Evolutionary conservation across 2,888 invertebrate genomes (phyloP).

Genomic region (Agonopterix subpropinquella): DNA sequence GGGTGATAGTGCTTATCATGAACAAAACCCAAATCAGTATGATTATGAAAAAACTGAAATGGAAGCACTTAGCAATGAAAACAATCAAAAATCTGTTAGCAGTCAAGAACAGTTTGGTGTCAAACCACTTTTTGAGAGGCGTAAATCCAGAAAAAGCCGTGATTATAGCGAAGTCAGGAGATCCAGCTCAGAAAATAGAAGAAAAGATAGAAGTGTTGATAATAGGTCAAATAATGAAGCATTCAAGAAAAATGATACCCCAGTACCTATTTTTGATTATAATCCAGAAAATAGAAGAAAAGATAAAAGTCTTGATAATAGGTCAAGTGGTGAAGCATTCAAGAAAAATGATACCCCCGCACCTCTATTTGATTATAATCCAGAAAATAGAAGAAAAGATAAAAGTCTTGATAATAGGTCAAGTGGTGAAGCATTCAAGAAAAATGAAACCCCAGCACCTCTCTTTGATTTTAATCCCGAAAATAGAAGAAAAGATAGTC

Average conservation of each 20-base stretch:
- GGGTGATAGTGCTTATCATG: constrained; percentile 18
- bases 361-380: constrained; percentile 45
- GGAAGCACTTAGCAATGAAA: constrained; percentile 14
- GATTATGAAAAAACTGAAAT: constrained; percentile 10
- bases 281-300: constrained; percentile 25
- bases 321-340: constrained; percentile 6
- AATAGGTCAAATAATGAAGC: constrained; percentile 10
- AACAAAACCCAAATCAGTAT: constrained; percentile 11
- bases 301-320: constrained; percentile 18
- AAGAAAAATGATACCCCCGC: constrained; percentile 19
- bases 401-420: constrained; percentile 10
- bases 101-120: constrained; percentile 11
- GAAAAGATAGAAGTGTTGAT: constrained; percentile 27
- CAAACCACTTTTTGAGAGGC: constrained; percentile 38
- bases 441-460: constrained; percentile 25
- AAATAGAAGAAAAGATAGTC: constrained; percentile 10
- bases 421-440: constrained; percentile 9
- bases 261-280: constrained; percentile 42
- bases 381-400: constrained; percentile 19
- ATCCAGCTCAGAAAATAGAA: constrained; percentile 19
- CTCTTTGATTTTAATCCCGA: constrained; percentile 45
- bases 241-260: constrained; percentile 18
- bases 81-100: constrained; percentile 11
- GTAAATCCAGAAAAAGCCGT: constrained; percentile 21
- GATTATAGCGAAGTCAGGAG: constrained; percentile 20